Base-by-base conservation (phyloP, 2,888 invertebrate species). In the Cerastis rubricosa region DNA sequence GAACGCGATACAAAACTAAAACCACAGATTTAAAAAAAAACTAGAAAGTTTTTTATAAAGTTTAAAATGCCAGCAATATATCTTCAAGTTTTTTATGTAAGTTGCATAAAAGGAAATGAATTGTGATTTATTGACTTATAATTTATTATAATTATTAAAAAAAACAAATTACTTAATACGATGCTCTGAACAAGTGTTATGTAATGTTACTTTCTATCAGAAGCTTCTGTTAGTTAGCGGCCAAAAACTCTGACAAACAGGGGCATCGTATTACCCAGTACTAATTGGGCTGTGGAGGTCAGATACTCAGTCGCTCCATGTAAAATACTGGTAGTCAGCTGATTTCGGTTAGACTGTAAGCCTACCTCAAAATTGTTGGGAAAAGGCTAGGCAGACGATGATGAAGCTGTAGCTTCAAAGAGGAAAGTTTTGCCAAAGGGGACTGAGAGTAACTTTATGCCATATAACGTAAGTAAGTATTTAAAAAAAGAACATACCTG, bases 401-500 rank as follows among this genome's bases (percentile, higher is more conserved):
- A 35, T 35, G 35, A 35, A 35, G 35, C 35, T 35, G 35, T 12
- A 54, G 5, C 49, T 40, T 59, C 29, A 43, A 45, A 59, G 0
- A 61, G 8, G 29, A 29, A 12, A 22, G 3, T 25, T 25, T 45
- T 2, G 17, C 25, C 14, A 47, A 19, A 47, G 35, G 8, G 8
- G 14, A 54, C n/a, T 54, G 54, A n/a, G 12, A 54, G 12, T 5
- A 54, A 19, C 8, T 59, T 57, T 29, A 29, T 8, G 8, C 17
- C 7, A 59, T n/a, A 47, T 47, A 47, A 47, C 14, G 47, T 47
- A 17, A 8, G 47, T 47, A 17, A 8, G 49, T 8, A 9, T 51
- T 59, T 35, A 35, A 61, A 35, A 35, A 35, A 35, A 2, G 25
- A 25, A 90, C 91, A 75, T 86, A 97, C 97, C 95, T 98, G 98